These are phyloP conservation scores for Spatula versicolor DNA, from an alignment of 2,797 vertebrate genomes.

Conservation along the genomic window DNA sequence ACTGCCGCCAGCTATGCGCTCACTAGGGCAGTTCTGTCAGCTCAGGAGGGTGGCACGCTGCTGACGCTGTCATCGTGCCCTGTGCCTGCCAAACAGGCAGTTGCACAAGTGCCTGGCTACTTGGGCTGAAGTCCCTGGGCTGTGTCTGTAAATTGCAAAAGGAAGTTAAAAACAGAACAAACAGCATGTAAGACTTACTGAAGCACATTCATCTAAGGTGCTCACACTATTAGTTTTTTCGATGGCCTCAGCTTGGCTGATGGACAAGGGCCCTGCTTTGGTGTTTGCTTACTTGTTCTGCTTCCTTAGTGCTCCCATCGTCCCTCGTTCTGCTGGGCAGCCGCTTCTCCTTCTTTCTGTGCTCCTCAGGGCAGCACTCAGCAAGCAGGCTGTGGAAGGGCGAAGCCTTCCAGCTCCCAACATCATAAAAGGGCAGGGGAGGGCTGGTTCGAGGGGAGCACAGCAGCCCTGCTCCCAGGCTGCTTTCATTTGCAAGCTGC, in stretches of 20 bases:
- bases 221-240: neutral
- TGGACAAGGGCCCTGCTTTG: neutral
- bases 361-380: neutral
- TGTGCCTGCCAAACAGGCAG: neutral
- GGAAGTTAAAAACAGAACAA: neutral
- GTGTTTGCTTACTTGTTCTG: neutral
- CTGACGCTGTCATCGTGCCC: rapidly evolving
- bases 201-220: neutral
- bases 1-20: neutral
- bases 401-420: neutral
- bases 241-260: neutral
- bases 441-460: neutral
- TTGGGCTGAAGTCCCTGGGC: neutral
- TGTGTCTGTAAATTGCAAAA: neutral
- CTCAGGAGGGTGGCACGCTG: neutral
- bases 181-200: neutral
- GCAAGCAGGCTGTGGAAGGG: neutral
- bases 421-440: neutral
- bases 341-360: rapidly evolving
- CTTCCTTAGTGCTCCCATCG: neutral
- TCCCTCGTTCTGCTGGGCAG: rapidly evolving
- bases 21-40: neutral
- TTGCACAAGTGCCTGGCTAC: neutral
- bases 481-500: constrained; percentile 50
- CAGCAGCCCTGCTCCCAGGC: neutral